Conservation (phyloP, 2,113 vertebrate species). For the Riparia riparia region DNA sequence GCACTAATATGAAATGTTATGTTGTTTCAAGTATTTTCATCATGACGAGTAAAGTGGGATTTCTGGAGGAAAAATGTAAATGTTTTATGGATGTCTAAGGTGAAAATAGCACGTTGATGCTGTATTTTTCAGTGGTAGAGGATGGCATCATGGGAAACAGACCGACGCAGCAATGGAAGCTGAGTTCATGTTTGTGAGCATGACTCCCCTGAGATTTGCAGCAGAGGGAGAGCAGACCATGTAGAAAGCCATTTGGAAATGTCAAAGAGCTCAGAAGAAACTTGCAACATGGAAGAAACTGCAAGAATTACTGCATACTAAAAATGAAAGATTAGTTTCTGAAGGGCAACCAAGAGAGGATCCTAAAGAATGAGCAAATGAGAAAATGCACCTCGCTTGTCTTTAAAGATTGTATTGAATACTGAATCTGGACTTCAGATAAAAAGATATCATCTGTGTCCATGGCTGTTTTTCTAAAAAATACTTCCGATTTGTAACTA, state of each 20-base stretch:
- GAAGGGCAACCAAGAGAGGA: background rate
- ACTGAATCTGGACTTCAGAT: background rate
- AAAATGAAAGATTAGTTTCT: background rate
- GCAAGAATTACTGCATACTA: background rate
- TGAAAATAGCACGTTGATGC: background rate
- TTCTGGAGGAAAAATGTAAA: background rate
- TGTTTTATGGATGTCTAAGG: background rate
- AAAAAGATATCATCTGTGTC: fast-evolving
- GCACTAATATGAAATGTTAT: background rate
- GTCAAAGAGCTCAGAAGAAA: background rate
- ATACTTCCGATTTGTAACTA: background rate
- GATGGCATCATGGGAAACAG: background rate
- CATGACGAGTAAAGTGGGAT: background rate
- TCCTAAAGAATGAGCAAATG: background rate
- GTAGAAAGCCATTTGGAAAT: background rate
- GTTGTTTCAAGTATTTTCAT: background rate
- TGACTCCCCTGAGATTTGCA: background rate
- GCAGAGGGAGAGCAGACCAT: background rate
- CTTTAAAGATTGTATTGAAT: background rate
- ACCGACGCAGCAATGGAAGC: background rate
- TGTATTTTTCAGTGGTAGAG: background rate
- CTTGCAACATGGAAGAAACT: background rate
- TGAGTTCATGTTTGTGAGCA: background rate
- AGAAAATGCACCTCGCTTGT: background rate
- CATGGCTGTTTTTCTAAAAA: no score